A percentile compares a stretch with the other conserved stretches of the same genome.
Conservation (phyloP, 1,140 invertebrate species). For the Aphelenchoides fujianensis region DNA sequence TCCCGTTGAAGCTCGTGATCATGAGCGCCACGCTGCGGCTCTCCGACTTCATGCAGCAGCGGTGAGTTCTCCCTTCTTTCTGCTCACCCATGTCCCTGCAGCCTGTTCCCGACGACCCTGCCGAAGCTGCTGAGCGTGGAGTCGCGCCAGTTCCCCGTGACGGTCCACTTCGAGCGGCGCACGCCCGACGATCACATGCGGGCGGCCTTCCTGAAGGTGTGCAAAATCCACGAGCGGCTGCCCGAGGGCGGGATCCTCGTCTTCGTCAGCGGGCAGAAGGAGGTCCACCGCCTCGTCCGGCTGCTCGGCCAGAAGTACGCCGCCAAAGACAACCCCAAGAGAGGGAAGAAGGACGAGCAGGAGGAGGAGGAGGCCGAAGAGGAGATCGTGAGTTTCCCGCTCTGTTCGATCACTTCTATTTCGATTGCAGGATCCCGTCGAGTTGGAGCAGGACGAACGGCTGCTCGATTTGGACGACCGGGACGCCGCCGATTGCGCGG, state of each 20-base stretch:
- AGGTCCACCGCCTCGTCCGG: conserved; percentile 73
- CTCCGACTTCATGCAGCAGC: conserved; percentile 83
- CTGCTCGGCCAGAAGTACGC: conserved; percentile 71
- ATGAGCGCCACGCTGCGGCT: conserved; percentile 96
- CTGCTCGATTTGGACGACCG: conserved; percentile 1
- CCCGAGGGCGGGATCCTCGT: conserved; percentile 90
- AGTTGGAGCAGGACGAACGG: conserved; percentile 6
- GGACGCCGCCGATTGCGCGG: conserved; percentile 10
- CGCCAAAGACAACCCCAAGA: conserved; percentile 30
- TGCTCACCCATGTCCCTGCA: no score
- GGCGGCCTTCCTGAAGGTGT: conserved; percentile 75
- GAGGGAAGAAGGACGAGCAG: conserved; percentile 29
- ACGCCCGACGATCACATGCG: conserved; percentile 84
- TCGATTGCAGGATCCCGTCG: background rate
- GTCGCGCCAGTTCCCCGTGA: conserved; percentile 87
- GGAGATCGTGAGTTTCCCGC: background rate
- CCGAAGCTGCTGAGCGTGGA: conserved; percentile 69
- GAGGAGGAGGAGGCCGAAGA: conserved; percentile 35
- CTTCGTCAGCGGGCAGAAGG: conserved; percentile 74
- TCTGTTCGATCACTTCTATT: background rate
- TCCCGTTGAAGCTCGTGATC: conserved; percentile 77
- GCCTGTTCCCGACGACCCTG: conserved; percentile 44
- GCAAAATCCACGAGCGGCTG: conserved; percentile 85
- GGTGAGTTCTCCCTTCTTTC: no score
- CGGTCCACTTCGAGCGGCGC: conserved; percentile 85